Percentiles rank a stretch among this genome's conserved stretches.
Evolutionary conservation across 2,113 vertebrate genomes (phyloP).

Genomic region (Centropus unirufus): DNA sequence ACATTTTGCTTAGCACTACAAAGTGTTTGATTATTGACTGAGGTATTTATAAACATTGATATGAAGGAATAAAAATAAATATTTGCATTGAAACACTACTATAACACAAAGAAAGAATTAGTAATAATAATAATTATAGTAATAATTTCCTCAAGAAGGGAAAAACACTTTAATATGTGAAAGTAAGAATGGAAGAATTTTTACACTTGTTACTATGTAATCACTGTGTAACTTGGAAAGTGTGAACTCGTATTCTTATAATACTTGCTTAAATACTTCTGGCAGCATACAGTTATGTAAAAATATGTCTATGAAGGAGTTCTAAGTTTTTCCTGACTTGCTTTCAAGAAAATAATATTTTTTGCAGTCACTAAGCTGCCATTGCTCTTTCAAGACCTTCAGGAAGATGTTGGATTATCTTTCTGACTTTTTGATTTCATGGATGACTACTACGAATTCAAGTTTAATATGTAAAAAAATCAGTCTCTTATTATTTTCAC

Average conservation of each 20-base stretch:
- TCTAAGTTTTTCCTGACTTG: neutral
- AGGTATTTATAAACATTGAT: neutral
- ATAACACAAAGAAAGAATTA: neutral
- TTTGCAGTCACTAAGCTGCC: neutral
- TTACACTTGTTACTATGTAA: neutral
- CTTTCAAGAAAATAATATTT: neutral
- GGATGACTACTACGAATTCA: conserved; percentile 4
- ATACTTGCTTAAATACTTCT: neutral
- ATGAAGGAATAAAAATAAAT: neutral
- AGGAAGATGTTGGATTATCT: neutral
- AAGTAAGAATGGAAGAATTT: neutral
- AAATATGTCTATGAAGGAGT: neutral
- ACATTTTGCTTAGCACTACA: neutral
- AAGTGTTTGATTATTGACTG: neutral
- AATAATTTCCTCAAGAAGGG: neutral
- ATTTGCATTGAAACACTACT: neutral
- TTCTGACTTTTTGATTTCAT: conserved; percentile 36
- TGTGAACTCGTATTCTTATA: neutral
- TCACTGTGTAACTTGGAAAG: neutral
- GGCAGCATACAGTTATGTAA: neutral
- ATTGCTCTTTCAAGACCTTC: neutral
- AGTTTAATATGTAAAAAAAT: neutral
- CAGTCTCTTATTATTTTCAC: neutral
- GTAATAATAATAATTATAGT: neutral
- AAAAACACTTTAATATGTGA: neutral